Evolutionary conservation across 2,888 invertebrate genomes (phyloP), one percentile per base, ranked within the genome.

Genomic region (Emesis russula): DNA sequence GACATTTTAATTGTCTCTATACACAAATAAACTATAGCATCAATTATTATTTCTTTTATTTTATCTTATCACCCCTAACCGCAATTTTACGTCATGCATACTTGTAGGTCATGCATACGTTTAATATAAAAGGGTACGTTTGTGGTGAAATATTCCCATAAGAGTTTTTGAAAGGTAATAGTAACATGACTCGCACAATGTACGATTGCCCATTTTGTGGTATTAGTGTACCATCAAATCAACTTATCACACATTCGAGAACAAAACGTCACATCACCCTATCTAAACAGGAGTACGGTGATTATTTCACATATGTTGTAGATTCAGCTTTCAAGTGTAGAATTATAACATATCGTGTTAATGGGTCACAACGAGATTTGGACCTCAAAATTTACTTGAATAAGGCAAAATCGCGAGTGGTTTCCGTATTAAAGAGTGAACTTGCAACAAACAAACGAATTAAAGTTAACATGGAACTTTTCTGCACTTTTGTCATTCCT

Each of bases 241-340:
- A 75, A 75, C 75, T 75, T 25, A 53, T 75, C 13, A 18, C 75
- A 9, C 75, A 75, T 75, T 75, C 53, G 44, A 53, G 48, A 75
- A 25, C 75, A 13, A 75, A 75, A 75, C 25, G 74, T 38, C 74
- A 74, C 41, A 74, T 63, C 18, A 63, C 58, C 9, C 3, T 63
- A 63, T 18, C n/a, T 25, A 63, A 2, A 18, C 18, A 63, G 9
- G 18, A 18, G n/a, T 63, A 63, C 9, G 63, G 63, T 18, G 63
- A 63, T 63, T 63, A 63, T 63, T 63, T 25, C 15, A 63, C 63
- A 63, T 63, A n/a, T 63, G 63, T 63, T 6, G 63, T 63, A n/a
- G 25, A 18, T 9, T 3, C 63, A 15, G 25, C 63, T 25, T 63
- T 63, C n/a, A 63, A 63, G 25, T 63, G 63, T 63, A 63, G 63